Evolutionary conservation across 2,888 invertebrate genomes (phyloP).

Genomic region (Plutella xylostella): DNA sequence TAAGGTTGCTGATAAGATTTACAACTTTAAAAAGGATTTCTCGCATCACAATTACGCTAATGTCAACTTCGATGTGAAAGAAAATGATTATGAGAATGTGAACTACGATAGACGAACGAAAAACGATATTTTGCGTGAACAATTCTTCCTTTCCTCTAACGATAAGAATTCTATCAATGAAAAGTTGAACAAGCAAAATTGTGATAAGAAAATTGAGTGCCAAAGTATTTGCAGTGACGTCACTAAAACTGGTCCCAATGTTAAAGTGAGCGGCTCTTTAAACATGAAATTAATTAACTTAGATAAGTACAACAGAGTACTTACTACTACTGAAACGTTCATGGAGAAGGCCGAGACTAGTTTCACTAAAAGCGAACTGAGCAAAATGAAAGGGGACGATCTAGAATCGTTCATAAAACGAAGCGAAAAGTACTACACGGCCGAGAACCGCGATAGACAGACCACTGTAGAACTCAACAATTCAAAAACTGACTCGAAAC

Average conservation of each 20-base stretch:
- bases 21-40: conserved; percentile 57
- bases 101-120: conserved; percentile 34
- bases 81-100: conserved; percentile 21
- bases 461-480: conserved; percentile 41
- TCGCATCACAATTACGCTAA: conserved; percentile 52
- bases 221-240: conserved; percentile 55
- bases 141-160: conserved; percentile 37
- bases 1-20: conserved; percentile 44
- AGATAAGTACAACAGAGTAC: conserved; percentile 50
- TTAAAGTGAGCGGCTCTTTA: conserved; percentile 48
- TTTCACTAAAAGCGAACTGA: conserved; percentile 47
- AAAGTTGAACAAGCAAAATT: conserved; percentile 36
- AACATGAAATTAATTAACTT: conserved; percentile 56
- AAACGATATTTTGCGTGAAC: conserved; percentile 48
- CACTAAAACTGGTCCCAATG: conserved; percentile 42
- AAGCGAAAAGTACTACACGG: conserved; percentile 58
- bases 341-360: conserved; percentile 49
- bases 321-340: conserved; percentile 54
- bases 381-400: conserved; percentile 38
- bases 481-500: conserved; percentile 23
- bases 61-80: conserved; percentile 29
- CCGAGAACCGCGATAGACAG: conserved; percentile 37
- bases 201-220: conserved; percentile 53
- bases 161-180: conserved; percentile 50
- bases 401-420: conserved; percentile 56